phyloP scores from a whole-genome alignment of 2,797 vertebrate genomes.

The Babyrousa celebensis region DNA sequence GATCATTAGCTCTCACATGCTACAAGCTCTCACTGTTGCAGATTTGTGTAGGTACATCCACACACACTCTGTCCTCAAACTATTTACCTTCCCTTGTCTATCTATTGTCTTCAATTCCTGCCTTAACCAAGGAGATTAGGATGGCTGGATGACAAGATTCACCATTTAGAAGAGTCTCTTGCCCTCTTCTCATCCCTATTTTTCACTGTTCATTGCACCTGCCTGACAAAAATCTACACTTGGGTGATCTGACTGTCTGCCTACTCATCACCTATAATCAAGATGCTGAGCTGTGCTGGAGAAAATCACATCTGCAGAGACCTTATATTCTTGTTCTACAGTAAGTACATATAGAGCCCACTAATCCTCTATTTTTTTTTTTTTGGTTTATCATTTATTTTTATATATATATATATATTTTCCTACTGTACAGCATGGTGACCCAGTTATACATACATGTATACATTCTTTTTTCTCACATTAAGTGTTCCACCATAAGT shows the following conservation, averaged over 20 bases:
- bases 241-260: not conserved
- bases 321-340: not conserved
- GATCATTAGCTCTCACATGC: fast-evolving
- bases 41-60: not conserved
- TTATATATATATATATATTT: too few relatives aligned
- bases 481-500: too few relatives aligned
- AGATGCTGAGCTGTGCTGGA: not conserved
- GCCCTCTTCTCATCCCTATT: not conserved
- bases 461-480: too few relatives aligned
- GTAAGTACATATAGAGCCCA: not conserved
- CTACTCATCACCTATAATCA: not conserved
- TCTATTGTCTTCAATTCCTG: not conserved
- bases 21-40: not conserved
- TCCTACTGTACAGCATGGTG: too few relatives aligned
- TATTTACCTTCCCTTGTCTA: not conserved
- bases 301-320: not conserved
- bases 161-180: slow-evolving; percentile 22
- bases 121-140: not conserved
- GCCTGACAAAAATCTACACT: not conserved
- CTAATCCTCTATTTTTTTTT: not conserved
- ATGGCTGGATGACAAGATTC: not conserved
- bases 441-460: too few relatives aligned
- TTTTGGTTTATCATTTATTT: too few relatives aligned
- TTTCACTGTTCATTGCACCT: not conserved
- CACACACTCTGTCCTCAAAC: not conserved